Evolutionary conservation across 2,113 vertebrate species (phyloP), one percentile per base, ranked within the genome.

Genomic region (Dipodomys ordii): DNA sequence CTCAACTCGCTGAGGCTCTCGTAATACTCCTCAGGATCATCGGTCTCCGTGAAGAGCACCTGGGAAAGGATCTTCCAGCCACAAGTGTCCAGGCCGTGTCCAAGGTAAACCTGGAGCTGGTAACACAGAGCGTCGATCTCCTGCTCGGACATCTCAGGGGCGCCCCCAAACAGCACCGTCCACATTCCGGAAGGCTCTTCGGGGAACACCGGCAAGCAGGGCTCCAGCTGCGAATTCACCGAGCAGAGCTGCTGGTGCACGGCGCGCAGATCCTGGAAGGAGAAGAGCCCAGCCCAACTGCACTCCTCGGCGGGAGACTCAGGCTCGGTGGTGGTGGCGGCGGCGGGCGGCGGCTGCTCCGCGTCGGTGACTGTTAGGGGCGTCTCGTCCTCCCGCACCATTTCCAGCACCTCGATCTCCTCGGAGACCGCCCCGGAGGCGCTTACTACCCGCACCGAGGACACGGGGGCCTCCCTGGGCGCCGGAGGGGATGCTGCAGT

Each of bases 51-150:
- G 97, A 99, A 99, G 0, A 99, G 99, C 23, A 99, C 99, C 98
- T 99, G 99, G 0, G 99, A 99, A 6, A 99, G 99, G 74, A 99
- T 99, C 98, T 99, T 99, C 99, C 99, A 99, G 18, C 99, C 99
- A 93, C 99, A 99, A 83, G 99, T 99, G 98, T 99, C 99, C 95
- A 99, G 97, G 87, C 99, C 98, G 88, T 99, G 99, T 71, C 99
- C 98, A 97, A 99, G 98, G 97, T 99, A 99, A 81, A 99, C 98
- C 97, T 99, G 99, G 67, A 99, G 98, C 96, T 98, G 98, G 98
- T 97, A 98, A 96, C 99, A 99, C 39, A 99, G 98, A 0, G 98
- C 97, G 62, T 99, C 99, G 20, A 97, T 98, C 98, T 98, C 98
- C 96, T 97, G 97, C 97, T 93, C 99, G 62, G 97, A 98, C 49